Base-by-base conservation (phyloP, 2,113 vertebrate species). In the Calonectris borealis region DNA sequence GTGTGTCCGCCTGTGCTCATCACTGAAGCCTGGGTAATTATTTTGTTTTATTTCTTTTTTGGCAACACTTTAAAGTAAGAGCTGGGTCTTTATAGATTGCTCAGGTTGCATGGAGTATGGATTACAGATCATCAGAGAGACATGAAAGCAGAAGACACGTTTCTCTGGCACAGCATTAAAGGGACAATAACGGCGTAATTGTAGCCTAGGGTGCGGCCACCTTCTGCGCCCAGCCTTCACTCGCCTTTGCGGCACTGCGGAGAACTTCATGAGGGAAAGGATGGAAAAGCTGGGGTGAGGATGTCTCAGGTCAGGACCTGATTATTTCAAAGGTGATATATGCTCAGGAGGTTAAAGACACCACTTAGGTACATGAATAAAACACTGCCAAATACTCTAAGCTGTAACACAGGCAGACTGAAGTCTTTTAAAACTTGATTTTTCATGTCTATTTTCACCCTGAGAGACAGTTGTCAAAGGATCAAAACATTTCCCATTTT, bases 131-230 rank as follows among this genome's bases (percentile, higher is more conserved):
- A 48, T 95, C 94, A 91, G 93, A 95, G 87, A 83, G 68, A 96
- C 94, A 95, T 96, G 93, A 97, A 96, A 97, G 95, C 51, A 81
- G 87, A 44, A 86, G 91, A 81, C 91, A 91, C 3, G 6, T 94
- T 95, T 94, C 64, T 94, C 91, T 97, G 96, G 95, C 97, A 86
- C 55, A 52, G 79, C 93, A 94, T 97, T 97, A 97, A 97, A 97
- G 84, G 78, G 93, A 96, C 51, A 87, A 69, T 85, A 77, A 93
- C 58, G 57, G 94, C 78, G 89, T 95, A 96, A 94, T 88, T 94
- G 89, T 64, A 96, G 94, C 96, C 91, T 48, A 26, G 91, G 93
- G 89, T 96, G 91, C 26, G 21, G 84, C 78, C 91, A 95, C 91
- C 91, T 88, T 86, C 87, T 73, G 93, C 0, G 7, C 73, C 64